Evolutionary conservation across 92 coral and sea anemone genomes (phyloP), one percentile per base, ranked within the genome.

Genomic region (Hydrozoanthus gracilis): DNA sequence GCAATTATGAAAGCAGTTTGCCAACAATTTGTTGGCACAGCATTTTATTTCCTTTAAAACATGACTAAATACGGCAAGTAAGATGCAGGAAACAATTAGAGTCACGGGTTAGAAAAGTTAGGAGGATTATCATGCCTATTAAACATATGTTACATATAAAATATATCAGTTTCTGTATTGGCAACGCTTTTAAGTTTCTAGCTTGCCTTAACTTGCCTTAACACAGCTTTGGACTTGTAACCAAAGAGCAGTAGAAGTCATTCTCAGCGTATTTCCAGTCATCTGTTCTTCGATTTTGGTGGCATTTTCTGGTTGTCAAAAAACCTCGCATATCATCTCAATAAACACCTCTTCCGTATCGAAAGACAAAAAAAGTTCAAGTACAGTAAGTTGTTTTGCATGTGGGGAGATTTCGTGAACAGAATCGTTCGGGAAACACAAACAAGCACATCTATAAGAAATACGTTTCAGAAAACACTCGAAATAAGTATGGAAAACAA

Each of bases 271-370:
- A 80, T 80, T 79, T 47, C 54, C 71, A 35, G 82, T 76, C 72
- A 62, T 18, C 55, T 46, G 16, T 47, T 47, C 20, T 6, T 16
- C 9, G 48, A 13, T 39, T 65, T 80, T 62, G 49, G 44, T 47
- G 3, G 51, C 46, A 80, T 80, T 64, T 80, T 80, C 73, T 6
- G 44, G 74, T 65, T 80, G 85, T 80, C 85, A 65, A 80, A 74
- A 80, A 46, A 54, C 70, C 39, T 27, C 39, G 39, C 39, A 27
- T 27, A 27, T 27, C 39, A 27, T 16, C 44, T 11, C 15, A 2
- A 15, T 12, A 27, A 7, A 13, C 75, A 9, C 14, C 35, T 72
- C 20, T 1, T 45, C 9, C 27, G 61, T 4, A n/a, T n/a, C 54
- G 35, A 39, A 45, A 49, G 15, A 0, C 78, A 47, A 44, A 18